Evolutionary conservation across 92 coral and sea anemone genomes (phyloP), one percentile per base, ranked within the genome.

Genomic region (Pocillopora meandrina): DNA sequence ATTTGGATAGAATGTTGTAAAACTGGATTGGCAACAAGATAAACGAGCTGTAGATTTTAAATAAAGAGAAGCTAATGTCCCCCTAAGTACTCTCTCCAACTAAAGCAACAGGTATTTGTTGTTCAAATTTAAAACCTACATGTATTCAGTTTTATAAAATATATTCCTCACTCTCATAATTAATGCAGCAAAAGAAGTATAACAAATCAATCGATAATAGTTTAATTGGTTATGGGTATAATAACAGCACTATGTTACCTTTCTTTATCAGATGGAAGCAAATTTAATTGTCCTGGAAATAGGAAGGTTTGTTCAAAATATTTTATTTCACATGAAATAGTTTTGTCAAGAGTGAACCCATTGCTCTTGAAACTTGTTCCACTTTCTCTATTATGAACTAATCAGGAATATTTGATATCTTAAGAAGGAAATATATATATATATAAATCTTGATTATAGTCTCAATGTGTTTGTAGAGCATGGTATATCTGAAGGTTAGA

Each of bases 271-370:
- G 95, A 91, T 7, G 86, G 77, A 77, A 33, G 67, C 75, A 86
- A 77, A 67, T 76, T 88, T 47, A 21, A 64, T 65, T 85, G 74
- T 10, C 90, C 88, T 60, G 92, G 92, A 78, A 62, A 56, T 66
- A 57, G 68, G 59, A 88, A 81, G 83, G 89, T 89, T 78, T 78
- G 91, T 72, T 4, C 56, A 47, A 34, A 47, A 8, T 59, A 14
- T 65, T 79, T 19, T 17, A 0, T 19, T 5, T 2, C 5, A 17
- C 12, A 0, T 15, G 12, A 16, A 72, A 72, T 74, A n/a, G 12
- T 19, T 34, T 34, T 14, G 73, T 11, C n/a, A 69, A 47, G 8
- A 33, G 72, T 68, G 52, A 42, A 7, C 52, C 52, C 52, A 42
- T 42, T 42, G 52, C 52, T 42, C 52, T 42, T 7, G 8, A 42